These are phyloP conservation scores for Centruroides sculpturatus DNA, from an alignment of 1,140 invertebrate species.

Conservation along the genomic window DNA sequence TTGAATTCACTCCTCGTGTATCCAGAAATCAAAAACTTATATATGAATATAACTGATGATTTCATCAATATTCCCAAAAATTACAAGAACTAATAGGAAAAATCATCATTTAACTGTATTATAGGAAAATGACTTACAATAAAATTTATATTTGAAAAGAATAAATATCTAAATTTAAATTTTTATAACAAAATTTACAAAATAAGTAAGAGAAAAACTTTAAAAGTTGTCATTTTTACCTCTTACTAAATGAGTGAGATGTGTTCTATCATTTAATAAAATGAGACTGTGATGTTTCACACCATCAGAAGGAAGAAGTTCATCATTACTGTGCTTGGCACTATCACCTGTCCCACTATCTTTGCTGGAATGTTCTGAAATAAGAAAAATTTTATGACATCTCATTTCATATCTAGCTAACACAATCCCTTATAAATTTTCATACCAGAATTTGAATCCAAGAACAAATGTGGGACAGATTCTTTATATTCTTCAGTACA, in stretches of 20 bases:
- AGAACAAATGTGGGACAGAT: constrained; percentile 3
- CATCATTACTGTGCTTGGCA: constrained; percentile 43
- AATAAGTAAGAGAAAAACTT: background rate
- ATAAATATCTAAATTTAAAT: too few relatives aligned
- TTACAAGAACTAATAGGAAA: too few relatives aligned
- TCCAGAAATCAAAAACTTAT: too few relatives aligned
- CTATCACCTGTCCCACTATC: constrained; percentile 49
- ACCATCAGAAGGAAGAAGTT: constrained; percentile 24
- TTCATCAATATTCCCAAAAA: too few relatives aligned
- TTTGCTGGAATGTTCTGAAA: constrained; percentile 30
- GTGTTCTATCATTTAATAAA: background rate
- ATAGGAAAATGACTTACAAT: too few relatives aligned
- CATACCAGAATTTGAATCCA: constrained; percentile 15
- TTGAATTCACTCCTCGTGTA: too few relatives aligned
- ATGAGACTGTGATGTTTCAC: constrained; percentile 1
- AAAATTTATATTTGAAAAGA: too few relatives aligned
- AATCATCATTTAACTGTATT: too few relatives aligned
- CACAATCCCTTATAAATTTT: background rate
- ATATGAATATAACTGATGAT: too few relatives aligned
- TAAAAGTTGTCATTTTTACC: background rate
- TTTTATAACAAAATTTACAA: too few relatives aligned
- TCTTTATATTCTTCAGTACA: constrained; percentile 3
- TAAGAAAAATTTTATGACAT: background rate
- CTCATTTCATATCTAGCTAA: background rate
- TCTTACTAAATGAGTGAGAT: background rate